Conservation (phyloP, 2,797 vertebrate genomes). For the Gila robusta region DNA sequence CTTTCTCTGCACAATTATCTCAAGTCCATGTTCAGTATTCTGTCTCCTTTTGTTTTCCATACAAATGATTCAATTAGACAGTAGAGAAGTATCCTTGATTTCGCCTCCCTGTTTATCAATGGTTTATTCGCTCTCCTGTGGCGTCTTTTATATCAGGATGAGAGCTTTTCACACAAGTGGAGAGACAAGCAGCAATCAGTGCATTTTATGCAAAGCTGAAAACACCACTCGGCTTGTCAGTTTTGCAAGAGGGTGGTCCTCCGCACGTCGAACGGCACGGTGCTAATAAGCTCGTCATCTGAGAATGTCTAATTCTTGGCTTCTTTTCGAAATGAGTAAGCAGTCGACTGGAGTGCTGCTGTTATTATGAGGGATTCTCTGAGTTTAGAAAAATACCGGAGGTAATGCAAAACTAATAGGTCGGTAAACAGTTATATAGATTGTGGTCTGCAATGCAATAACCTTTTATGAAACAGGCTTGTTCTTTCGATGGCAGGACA, state of each 20-base stretch:
- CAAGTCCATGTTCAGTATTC: no score
- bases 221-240: slow-evolving; percentile 57
- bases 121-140: slow-evolving; percentile 45
- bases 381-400: slow-evolving; percentile 46
- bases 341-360: slow-evolving; percentile 6
- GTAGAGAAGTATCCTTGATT: slow-evolving; percentile 33
- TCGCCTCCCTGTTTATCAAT: slow-evolving; percentile 36
- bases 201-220: slow-evolving; percentile 62
- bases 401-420: slow-evolving; percentile 47
- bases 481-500: slow-evolving; percentile 7
- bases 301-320: slow-evolving; percentile 10
- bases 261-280: slow-evolving; percentile 54
- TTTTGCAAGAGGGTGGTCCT: slow-evolving; percentile 66
- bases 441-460: background rate
- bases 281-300: slow-evolving; percentile 53
- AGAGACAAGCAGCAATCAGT: slow-evolving; percentile 47
- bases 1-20: slow-evolving; percentile 51
- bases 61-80: slow-evolving; percentile 63
- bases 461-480: slow-evolving; percentile 1
- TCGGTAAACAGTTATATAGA: slow-evolving; percentile 19
- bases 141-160: slow-evolving; percentile 54
- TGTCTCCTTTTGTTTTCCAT: slow-evolving; percentile 50
- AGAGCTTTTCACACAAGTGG: slow-evolving; percentile 53
- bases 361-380: slow-evolving; percentile 17
- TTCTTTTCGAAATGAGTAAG: slow-evolving; percentile 15